A percentile compares a stretch with the other conserved stretches of the same genome.
Evolutionary conservation across 2,113 vertebrate genomes (phyloP).

Genomic region (Epinephelus cyanopodus): DNA sequence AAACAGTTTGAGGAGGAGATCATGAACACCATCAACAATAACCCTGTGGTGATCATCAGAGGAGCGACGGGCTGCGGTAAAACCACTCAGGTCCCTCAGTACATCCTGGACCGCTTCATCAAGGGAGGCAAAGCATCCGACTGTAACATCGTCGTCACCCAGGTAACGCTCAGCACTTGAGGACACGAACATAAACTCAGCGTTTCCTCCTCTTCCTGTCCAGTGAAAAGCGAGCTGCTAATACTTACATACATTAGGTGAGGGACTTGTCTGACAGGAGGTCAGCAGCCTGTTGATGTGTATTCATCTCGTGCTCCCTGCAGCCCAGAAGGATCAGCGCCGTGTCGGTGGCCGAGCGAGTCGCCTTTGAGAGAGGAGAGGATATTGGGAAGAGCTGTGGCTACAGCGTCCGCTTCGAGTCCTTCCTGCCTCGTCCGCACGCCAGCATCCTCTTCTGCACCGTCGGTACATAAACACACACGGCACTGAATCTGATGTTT

Average conservation of each 20-base stretch:
- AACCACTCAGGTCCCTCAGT: slow-evolving; percentile 98
- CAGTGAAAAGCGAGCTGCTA: no score
- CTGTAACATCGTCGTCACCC: slow-evolving; percentile 97
- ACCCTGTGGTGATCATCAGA: slow-evolving; percentile 93
- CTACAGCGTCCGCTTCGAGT: slow-evolving; percentile 97
- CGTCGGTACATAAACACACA: slow-evolving; percentile 85
- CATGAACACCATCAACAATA: slow-evolving; percentile 83
- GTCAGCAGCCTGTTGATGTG: no score
- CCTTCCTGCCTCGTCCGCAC: slow-evolving; percentile 93
- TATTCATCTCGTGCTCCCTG: neutral
- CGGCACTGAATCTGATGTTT: neutral
- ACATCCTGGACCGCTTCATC: slow-evolving; percentile 93
- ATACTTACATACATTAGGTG: no score
- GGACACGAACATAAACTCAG: no score
- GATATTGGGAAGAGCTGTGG: slow-evolving; percentile 95
- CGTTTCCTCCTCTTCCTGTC: neutral
- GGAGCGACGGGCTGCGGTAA: slow-evolving; percentile 98
- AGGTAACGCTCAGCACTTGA: slow-evolving; percentile 83
- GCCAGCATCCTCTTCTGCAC: slow-evolving; percentile 97
- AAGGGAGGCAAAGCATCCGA: slow-evolving; percentile 85
- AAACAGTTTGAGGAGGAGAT: slow-evolving; percentile 93
- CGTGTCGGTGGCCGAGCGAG: slow-evolving; percentile 94
- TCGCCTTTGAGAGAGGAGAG: slow-evolving; percentile 92
- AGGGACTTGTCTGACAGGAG: no score
- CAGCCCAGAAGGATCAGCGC: slow-evolving; percentile 97